A percentile compares a stretch with the other conserved stretches of the same genome.
Conservation (phyloP, 2,113 vertebrate genomes). For the Ancistrus triradiatus region DNA sequence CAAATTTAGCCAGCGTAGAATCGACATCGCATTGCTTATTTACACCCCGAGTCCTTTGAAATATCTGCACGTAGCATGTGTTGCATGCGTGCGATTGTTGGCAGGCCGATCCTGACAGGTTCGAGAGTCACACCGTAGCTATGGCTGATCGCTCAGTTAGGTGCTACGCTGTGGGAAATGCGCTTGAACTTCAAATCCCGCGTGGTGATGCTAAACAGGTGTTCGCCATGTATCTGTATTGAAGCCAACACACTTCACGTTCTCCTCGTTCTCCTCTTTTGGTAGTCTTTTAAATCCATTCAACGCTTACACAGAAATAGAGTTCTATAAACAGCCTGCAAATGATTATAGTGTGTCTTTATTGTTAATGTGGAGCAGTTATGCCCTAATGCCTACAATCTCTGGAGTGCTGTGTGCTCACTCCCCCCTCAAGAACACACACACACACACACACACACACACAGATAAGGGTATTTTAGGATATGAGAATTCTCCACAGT, state of each 20-base stretch:
- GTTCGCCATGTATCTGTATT: neutral
- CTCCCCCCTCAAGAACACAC: too few species aligned
- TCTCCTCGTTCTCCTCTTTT: neutral
- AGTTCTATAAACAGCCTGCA: conserved; percentile 3
- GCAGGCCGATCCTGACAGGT: conserved; percentile 18
- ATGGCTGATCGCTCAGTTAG: conserved; percentile 7
- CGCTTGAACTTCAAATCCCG: neutral
- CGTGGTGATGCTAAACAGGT: neutral
- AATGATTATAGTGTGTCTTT: conserved; percentile 24
- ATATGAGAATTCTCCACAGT: conserved; percentile 28
- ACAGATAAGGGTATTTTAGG: conserved; percentile 47
- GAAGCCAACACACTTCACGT: too few species aligned
- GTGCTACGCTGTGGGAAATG: neutral
- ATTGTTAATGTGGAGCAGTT: conserved; percentile 29
- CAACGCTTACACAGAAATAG: conserved; percentile 20
- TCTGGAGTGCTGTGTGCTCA: conserved; percentile 6
- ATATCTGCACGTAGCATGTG: neutral
- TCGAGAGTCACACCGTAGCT: neutral
- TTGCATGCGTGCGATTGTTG: conserved; percentile 31
- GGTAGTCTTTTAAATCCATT: conserved; percentile 7
- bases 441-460: neutral
- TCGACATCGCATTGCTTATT: conserved; percentile 1
- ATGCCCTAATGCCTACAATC: conserved; percentile 9
- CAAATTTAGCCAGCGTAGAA: conserved; percentile 22
- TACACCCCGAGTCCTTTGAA: conserved; percentile 15